These are phyloP conservation scores for Caenorhabditis sp. DNA, from an alignment of 2,888 invertebrate species.

Conservation along the genomic window DNA sequence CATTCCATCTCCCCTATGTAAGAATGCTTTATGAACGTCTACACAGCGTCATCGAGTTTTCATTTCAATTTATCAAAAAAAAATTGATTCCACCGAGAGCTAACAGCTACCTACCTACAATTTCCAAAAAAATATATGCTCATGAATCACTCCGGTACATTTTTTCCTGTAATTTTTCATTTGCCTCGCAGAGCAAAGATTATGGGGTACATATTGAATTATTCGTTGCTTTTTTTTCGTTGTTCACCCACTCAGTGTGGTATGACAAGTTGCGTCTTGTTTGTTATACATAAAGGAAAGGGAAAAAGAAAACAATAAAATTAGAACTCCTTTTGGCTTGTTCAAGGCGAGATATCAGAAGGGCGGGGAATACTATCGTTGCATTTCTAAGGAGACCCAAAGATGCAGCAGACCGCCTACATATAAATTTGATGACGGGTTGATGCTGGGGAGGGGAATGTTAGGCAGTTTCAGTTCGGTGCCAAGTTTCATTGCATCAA, in stretches of 20 bases:
- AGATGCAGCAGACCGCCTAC: constrained; percentile 17
- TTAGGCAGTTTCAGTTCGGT: neutral
- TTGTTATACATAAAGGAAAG: constrained; percentile 20
- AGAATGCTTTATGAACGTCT: constrained; percentile 45
- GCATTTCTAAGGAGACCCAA: constrained; percentile 43
- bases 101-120: neutral
- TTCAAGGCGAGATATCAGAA: constrained; percentile 1
- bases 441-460: too few species aligned
- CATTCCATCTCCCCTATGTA: constrained; percentile 10
- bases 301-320: constrained; percentile 19
- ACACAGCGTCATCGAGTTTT: constrained; percentile 26
- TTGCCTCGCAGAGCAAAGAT: constrained; percentile 1
- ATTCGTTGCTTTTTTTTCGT: too few species aligned
- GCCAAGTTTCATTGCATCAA: constrained; percentile 20
- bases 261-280: constrained; percentile 11
- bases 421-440: constrained; percentile 45
- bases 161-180: constrained; percentile 1
- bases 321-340: too few species aligned
- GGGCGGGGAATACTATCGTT: constrained; percentile 43
- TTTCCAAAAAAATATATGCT: neutral
- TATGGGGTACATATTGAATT: neutral
- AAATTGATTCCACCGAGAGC: too few species aligned
- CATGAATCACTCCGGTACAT: constrained; percentile 9
- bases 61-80: neutral
- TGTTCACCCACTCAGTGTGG: neutral